Evolutionary conservation across 2,113 vertebrate genomes (phyloP), one percentile per base, ranked within the genome.

Genomic region (Toxostoma redivivum): DNA sequence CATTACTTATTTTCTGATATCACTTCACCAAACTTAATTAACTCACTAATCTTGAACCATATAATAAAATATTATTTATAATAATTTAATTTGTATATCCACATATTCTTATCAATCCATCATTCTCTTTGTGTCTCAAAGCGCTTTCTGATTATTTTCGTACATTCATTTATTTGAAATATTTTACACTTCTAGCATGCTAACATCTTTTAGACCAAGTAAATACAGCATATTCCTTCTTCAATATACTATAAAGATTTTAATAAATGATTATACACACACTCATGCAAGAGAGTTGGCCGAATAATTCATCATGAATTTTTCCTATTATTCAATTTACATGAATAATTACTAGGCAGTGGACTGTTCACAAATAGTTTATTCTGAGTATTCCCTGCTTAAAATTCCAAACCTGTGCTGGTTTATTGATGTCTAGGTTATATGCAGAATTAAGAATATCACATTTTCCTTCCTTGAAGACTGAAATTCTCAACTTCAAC

Each of bases 291-390:
- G 56, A 94, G 22, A 74, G 5, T 2, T 91, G 51, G 8, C 31
- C 92, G 65, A 92, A 88, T 92, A 91, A 96, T 92, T 94, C n/a
- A 92, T 92, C 33, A 56, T 40, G 9, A 74, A 48, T 81, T 24
- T 81, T 94, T 84, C 53, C 8, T 81, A 64, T 86, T 94, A 72
- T 94, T 92, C 67, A 93, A 86, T 97, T 90, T 94, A 48, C 38
- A 77, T 96, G 33, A 96, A 92, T 94, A 95, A 96, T 90, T 92
- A 57, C 64, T 62, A 81, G 47, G 15, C 47, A 70, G 50, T 40
- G 86, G 56, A 83, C 51, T 81, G 21, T 58, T 90, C 85, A 80
- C 62, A 93, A 81, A 80, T 54, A 73, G 88, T 81, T 91, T 86
- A 51, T 93, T 90, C 62, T 92, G 35, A 74, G 7, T 67, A 74